Conservation (phyloP, 2,113 vertebrate species). For the Phodopus roborovskii region DNA sequence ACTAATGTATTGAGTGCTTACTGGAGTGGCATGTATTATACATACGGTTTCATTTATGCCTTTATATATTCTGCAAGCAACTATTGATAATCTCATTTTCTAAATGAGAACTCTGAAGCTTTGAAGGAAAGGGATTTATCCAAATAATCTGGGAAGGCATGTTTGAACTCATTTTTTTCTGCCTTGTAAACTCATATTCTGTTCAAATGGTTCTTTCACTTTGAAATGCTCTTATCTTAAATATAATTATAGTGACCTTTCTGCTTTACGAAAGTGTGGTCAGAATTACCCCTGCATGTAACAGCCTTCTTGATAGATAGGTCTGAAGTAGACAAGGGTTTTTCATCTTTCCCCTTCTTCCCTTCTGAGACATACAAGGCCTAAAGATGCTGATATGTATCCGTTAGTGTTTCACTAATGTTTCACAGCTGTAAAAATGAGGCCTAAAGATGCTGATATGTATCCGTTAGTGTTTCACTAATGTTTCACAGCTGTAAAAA, state of each 20-base stretch:
- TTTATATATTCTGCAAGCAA: not conserved
- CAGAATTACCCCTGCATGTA: not conserved
- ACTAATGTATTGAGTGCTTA: not conserved
- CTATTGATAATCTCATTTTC: slow-evolving; percentile 10
- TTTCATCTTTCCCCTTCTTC: not conserved
- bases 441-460: not conserved
- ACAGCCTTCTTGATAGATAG: not conserved
- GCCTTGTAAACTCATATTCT: not conserved
- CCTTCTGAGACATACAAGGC: not conserved
- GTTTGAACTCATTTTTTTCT: slow-evolving; percentile 23
- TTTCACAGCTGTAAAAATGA: not conserved
- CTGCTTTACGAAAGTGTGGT: not conserved
- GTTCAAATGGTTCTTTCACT: not conserved
- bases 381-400: not conserved
- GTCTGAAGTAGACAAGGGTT: not conserved
- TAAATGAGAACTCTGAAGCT: not conserved
- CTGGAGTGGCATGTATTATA: not conserved
- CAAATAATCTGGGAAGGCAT: not conserved
- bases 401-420: slow-evolving; percentile 45
- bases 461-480: slow-evolving; percentile 47
- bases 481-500: slow-evolving; percentile 1
- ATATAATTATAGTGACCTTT: slow-evolving; percentile 7
- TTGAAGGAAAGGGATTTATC: not conserved
- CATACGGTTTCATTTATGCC: slow-evolving; percentile 29
- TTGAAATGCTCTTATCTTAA: not conserved